Evolutionary conservation across 2,113 vertebrate genomes (phyloP).

Genomic region (Datnioides undecimradiatus): DNA sequence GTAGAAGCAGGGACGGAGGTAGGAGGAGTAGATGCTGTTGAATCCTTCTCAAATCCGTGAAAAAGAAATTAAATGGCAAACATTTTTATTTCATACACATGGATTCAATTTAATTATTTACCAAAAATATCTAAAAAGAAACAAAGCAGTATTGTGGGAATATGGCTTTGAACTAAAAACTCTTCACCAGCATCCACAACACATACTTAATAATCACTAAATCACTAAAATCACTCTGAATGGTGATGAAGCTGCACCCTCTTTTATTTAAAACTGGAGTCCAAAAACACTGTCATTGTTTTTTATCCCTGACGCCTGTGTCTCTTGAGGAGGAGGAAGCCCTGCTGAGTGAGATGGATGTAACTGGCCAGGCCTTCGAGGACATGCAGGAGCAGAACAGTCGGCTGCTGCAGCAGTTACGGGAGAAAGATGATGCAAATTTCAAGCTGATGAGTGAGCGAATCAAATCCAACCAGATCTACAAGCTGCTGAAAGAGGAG

Average conservation of each 20-base stretch:
- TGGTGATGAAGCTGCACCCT: background rate
- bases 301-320: constrained; percentile 41
- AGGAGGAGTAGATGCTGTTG: background rate
- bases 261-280: background rate
- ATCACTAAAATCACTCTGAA: background rate
- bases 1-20: background rate
- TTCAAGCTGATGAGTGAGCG: constrained; percentile 97
- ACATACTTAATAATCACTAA: background rate
- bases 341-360: constrained; percentile 95
- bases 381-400: constrained; percentile 98
- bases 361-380: constrained; percentile 95
- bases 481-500: constrained; percentile 93
- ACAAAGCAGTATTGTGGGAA: background rate
- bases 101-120: constrained; percentile 6
- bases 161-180: background rate
- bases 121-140: background rate
- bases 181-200: background rate
- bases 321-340: constrained; percentile 92
- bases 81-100: background rate
- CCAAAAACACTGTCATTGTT: background rate
- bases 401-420: constrained; percentile 91
- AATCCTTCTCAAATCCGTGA: background rate
- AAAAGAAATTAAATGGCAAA: background rate
- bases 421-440: constrained; percentile 96
- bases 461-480: constrained; percentile 97